Conservation (phyloP, 2,797 vertebrate species). For the Lepilemur ruficaudatus region DNA sequence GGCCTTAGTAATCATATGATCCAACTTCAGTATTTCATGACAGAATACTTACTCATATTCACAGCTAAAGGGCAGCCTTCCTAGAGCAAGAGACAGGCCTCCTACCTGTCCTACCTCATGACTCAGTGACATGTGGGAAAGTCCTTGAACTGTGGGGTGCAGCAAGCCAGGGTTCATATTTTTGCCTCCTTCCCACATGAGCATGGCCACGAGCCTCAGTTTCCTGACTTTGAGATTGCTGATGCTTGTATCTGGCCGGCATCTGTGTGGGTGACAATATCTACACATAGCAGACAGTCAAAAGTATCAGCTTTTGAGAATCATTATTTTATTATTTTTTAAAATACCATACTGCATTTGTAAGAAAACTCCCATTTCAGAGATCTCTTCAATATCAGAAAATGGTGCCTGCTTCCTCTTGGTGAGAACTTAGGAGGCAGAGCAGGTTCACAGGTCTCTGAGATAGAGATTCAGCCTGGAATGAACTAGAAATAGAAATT, state of each 20-base stretch:
- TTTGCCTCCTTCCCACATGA: not conserved
- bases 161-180: not conserved
- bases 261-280: not conserved
- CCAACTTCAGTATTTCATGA: not conserved
- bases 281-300: not conserved
- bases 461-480: not conserved
- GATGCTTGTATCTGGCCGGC: not conserved
- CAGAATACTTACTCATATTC: not conserved
- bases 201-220: not conserved
- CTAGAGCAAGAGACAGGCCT: not conserved
- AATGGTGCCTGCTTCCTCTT: no score
- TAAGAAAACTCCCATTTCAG: not conserved
- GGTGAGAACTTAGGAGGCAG: not conserved
- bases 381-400: not conserved
- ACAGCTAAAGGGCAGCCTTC: not conserved
- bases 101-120: not conserved
- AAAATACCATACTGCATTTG: not conserved
- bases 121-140: not conserved
- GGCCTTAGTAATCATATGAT: not conserved
- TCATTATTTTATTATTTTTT: constrained; percentile 35
- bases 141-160: not conserved
- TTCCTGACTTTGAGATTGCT: not conserved
- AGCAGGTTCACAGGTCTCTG: not conserved
- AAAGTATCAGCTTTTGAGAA: not conserved
- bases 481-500: not conserved